Conservation (phyloP, 1,140 invertebrate genomes). For the Aphelinus atriplicis region DNA sequence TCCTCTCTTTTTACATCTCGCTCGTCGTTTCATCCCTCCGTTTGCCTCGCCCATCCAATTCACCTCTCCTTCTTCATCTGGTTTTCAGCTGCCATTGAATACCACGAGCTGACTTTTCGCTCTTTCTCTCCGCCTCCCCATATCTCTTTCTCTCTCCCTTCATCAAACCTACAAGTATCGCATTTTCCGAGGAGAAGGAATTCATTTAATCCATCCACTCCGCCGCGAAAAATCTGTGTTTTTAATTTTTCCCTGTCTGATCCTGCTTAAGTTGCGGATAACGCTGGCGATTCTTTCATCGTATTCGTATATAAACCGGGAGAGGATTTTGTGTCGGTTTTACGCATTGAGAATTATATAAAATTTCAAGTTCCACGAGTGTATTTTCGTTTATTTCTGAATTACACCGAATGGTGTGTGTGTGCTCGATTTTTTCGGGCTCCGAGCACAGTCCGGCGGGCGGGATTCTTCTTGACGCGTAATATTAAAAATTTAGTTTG, state of each 20-base stretch:
- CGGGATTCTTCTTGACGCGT: background rate
- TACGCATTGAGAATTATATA: slow-evolving; percentile 18
- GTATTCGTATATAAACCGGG: background rate
- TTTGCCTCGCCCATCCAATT: background rate
- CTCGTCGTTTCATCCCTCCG: too few species aligned
- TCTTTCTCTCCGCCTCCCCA: background rate
- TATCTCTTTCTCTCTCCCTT: background rate
- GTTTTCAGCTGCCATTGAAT: too few species aligned
- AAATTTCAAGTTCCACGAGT: background rate
- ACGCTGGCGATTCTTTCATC: background rate
- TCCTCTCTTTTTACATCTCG: too few species aligned
- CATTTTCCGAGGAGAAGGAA: slow-evolving; percentile 13
- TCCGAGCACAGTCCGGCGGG: background rate
- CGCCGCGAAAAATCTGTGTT: too few species aligned
- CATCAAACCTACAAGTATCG: slow-evolving; percentile 16
- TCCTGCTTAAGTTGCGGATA: background rate
- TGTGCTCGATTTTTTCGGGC: slow-evolving; percentile 2
- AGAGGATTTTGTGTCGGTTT: background rate
- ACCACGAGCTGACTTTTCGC: background rate
- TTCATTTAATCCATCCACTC: slow-evolving; percentile 27
- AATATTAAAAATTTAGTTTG: background rate
- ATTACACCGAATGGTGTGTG: background rate
- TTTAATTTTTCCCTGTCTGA: too few species aligned
- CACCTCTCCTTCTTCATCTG: background rate
- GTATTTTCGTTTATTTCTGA: too few species aligned